These are phyloP conservation scores for Diabrotica undecimpunctata DNA, from an alignment of 1,140 invertebrate genomes.

Conservation along the genomic window DNA sequence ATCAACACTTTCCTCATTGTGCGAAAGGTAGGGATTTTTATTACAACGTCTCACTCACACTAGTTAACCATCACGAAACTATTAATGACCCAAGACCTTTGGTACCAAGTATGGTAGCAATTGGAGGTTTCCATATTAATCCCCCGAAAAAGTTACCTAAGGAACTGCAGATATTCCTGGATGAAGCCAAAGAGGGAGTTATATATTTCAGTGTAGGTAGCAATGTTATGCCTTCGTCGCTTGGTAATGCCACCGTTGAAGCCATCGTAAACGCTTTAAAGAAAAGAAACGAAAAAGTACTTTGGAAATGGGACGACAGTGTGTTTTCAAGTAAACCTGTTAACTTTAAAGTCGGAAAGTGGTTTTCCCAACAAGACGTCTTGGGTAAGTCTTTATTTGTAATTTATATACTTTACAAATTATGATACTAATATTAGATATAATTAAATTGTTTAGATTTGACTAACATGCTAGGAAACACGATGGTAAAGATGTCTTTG, in stretches of 20 bases:
- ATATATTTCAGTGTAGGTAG: conserved; percentile 70
- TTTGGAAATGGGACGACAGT: conserved; percentile 57
- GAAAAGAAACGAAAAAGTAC: conserved; percentile 54
- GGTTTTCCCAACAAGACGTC: conserved; percentile 70
- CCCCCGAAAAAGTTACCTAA: conserved; percentile 31
- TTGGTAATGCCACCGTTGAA: background rate
- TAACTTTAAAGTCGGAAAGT: conserved; percentile 62
- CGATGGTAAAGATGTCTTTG: no score
- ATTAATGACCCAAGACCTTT: conserved; percentile 35
- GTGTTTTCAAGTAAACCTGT: conserved; percentile 52
- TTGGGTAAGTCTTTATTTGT: conserved; percentile 52
- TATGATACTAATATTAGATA: no score
- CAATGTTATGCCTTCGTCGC: background rate
- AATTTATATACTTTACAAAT: no score
- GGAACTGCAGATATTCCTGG: conserved; percentile 59
- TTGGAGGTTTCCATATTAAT: conserved; percentile 45
- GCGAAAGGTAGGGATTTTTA: conserved; percentile 51
- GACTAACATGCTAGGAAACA: no score
- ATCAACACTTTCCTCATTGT: conserved; percentile 44
- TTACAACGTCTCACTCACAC: conserved; percentile 47
- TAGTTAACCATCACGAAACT: conserved; percentile 42
- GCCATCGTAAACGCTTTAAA: conserved; percentile 50
- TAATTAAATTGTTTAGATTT: no score
- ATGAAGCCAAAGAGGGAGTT: conserved; percentile 57
- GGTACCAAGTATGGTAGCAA: conserved; percentile 53